Evolutionary conservation across 2,888 invertebrate genomes (phyloP).

Genomic region (Hirtodrosophila cameraria): DNA sequence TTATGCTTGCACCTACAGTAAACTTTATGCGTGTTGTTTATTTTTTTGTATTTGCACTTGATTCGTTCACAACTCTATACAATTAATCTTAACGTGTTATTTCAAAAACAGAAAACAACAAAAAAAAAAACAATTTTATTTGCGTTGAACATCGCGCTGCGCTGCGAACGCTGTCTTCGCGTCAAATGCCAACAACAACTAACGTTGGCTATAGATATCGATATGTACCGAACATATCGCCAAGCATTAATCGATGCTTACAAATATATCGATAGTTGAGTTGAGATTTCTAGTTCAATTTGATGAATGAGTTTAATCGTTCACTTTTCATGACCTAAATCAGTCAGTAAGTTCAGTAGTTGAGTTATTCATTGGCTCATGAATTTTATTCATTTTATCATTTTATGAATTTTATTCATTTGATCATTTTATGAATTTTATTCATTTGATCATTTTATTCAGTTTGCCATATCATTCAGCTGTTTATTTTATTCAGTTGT

Average conservation of each 20-base stretch:
- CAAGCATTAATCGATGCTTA: neutral
- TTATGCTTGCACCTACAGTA: conserved; percentile 28
- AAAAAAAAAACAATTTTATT: conserved; percentile 36
- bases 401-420: too few species aligned
- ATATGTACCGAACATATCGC: conserved; percentile 5
- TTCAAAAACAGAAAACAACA: conserved; percentile 53
- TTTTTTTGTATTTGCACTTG: conserved; percentile 36
- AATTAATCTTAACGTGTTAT: conserved; percentile 50
- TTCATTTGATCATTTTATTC: too few species aligned
- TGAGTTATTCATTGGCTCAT: too few species aligned
- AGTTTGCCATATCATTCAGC: too few species aligned
- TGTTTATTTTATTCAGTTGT: too few species aligned
- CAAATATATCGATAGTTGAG: neutral
- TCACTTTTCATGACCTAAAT: too few species aligned
- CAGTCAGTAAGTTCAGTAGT: too few species aligned
- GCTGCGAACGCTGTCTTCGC: conserved; percentile 50
- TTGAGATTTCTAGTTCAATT: too few species aligned
- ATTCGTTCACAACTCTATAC: conserved; percentile 35
- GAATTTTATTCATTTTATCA: too few species aligned
- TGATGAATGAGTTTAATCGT: too few species aligned
- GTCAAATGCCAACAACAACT: conserved; percentile 54
- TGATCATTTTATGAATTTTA: too few species aligned
- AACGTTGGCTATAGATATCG: neutral
- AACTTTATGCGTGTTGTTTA: conserved; percentile 13
- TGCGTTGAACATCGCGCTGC: conserved; percentile 53